Base-by-base conservation (phyloP, 2,797 vertebrate species). In the Pipistrellus pipistrellus region DNA sequence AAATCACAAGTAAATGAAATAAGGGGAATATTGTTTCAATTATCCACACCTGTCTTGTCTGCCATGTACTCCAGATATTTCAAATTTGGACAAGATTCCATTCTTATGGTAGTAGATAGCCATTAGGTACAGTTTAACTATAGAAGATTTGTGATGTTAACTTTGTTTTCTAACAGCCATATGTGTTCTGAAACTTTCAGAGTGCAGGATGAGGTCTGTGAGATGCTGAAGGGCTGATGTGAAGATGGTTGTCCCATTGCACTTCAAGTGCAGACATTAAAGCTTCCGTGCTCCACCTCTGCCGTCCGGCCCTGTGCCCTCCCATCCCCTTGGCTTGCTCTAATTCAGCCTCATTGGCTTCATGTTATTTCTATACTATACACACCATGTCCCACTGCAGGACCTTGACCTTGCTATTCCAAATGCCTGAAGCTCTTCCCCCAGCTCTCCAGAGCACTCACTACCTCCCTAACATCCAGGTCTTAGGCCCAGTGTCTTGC, bases 1-100 rank as follows among this genome's bases (percentile, higher is more conserved):
- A 55, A 72, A 72, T 88, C 71, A 78, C 53, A 88, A 35, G 21
- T 76, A 80, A 69, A 44, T 51, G 69, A 87, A 83, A 35, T 62
- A 4, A 51, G 23, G 69, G 25, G 59, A 21, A 64, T 91, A 55
- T 25, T 46, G 14, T 88, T 88, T 84, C 64, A 46, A 0, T 76
- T 83, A 78, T 64, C 25, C 35, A 17, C 25, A 21, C 2, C 55
- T 85, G 71, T 68, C 14, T 15, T 80, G 23, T 71, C 44, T 91
- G 53, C 32, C 53, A 64, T 38, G 6, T 64, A 38, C 23, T 27
- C 23, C n/a, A 55, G 53, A 18, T 64, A 84, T 44, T 78, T 88
- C 53, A 78, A 44, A 23, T 71, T 46, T 71, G 53, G 30, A 64
- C 53, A 84, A n/a, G 64, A 53, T 77, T 78, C 72, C 53, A 6